Base-by-base conservation (phyloP, 1,140 invertebrate species). In the Aporrectodea caliginosa region DNA sequence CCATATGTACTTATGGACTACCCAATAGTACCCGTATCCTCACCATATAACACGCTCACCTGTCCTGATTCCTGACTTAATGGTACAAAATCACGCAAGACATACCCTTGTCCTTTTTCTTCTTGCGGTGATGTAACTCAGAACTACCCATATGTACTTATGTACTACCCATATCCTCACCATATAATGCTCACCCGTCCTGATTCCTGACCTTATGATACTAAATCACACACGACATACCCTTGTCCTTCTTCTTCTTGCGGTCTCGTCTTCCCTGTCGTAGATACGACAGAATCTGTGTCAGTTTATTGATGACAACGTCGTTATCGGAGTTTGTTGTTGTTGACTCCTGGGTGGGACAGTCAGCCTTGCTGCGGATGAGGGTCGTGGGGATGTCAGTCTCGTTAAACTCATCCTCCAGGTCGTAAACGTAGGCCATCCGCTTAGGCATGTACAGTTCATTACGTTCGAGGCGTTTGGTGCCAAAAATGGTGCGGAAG, bases 381-480 rank as follows among this genome's bases (percentile, higher is more conserved):
- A 98, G 85, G 0, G 97, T 99, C 0, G 95, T 98, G 0, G 98
- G 98, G 79, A 99, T 97, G 85, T 99, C 97, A 79, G 92, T 93
- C 78, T 96, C 94, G 6, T 92, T 92, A 80, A 92, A 93, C 77
- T 96, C 95, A 85, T 99, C 97, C 80, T 96, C 93, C 79, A 99
- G 87, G 84, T 99, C 97, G 74, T 99, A 95, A 1, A 98, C 93
- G 86, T 99, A 99, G 0, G 98, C 98, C 96, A 99, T 99, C 22
- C 98, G 91, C 69, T 96, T 94, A 0, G 96, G 94, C 1, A 94
- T 92, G 89, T 99, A 99, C n/a, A 98, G 86, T 84, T 99, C 97
- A 87, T 98, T 98, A 69, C 93, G 90, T 69, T 94, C 92, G 0
- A 89, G 88, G n/a, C 86, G 81, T 58, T 86, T 85, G 1, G 79